Evolutionary conservation across 2,113 vertebrate species (phyloP), one percentile per base, ranked within the genome.

Genomic region (Naja naja): DNA sequence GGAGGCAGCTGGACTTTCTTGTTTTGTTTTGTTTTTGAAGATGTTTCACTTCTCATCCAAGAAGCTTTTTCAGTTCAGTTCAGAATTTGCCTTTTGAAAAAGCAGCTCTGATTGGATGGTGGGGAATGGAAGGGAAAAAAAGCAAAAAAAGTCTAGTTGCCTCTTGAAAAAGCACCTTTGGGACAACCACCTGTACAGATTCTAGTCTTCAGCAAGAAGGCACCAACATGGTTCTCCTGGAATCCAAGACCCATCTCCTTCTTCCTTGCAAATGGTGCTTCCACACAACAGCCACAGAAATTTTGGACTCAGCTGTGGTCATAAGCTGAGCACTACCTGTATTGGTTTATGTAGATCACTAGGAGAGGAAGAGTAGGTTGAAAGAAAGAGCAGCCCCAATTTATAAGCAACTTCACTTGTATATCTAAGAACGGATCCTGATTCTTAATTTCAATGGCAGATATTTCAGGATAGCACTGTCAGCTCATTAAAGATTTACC

Each of bases 401-500:
- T 89, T 89, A 92, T 58, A 74, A 85, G 69, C 53, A 25, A 85
- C 30, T 85, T 55, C 43, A 34, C 88, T 89, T 89, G 88, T 89
- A 85, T 92, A 89, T 92, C 54, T 85, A 86, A 86, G 88, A 92
- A 92, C 22, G 58, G 88, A 92, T 54, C 88, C 86, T 60, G 92
- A 93, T 88, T 93, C 64, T 90, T 90, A 90, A 93, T 90, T 93
- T 90, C 92, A 87, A 54, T 90, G 89, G 69, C 81, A 90, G 89
- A 69, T 90, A 93, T 90, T 93, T 93, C 87, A 87, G 89, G 92
- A 90, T n/a, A 87, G 30, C 27, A 30, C 22, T 64, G 92, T 90
- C 22, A 34, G 88, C 52, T 93, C 88, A 52, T 93, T 93, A 90
- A 87, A 90, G 74, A 93, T 93, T 93, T 93, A 90, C 88, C 27